Base-by-base conservation (phyloP, 2,888 invertebrate species). In the Drosophila nr. medialis region DNA sequence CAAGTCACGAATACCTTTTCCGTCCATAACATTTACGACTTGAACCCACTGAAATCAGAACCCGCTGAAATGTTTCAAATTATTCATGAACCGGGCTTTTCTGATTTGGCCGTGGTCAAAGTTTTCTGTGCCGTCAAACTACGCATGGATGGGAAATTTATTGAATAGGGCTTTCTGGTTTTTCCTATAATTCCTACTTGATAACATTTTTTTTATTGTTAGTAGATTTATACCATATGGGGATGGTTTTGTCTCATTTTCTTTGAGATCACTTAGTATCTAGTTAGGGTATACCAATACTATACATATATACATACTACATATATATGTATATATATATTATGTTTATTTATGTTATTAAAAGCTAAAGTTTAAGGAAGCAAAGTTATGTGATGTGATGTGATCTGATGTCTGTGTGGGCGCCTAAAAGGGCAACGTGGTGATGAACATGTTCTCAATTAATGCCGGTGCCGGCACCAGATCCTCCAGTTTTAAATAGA, bases 361-460 rank as follows among this genome's bases (percentile, higher is more conserved):
- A 56, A 48, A 77, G 64, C 79, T 78, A 75, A 51, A n/a, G 56
- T 42, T 32, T 34, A 73, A 83, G 71, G 70, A 65, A 88, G 86
- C 75, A 64, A 68, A 48, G 80, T 78, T 78, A 51, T 68, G 55
- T 55, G 55, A 29, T 53, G 34, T 34, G 0, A 7, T 34, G 18
- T 36, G 24, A 45, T 45, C 8, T 55, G 36, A n/a, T 24, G 2
- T 38, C 8, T 29, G 18, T 27, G 1, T 29, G n/a, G 75, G 66
- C 69, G 70, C 79, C 94, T 96, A 98, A 93, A 98, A 98, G 84
- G 99, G 99, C 92, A 99, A 95, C 94, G 97, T 98, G 92, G 98
- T 96, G 90, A 97, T 97, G 93, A 98, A 99, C 97, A 98, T 97
- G 93, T 97, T 98, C 93, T 98, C 98, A 92, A 99, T 98, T 86